Evolutionary conservation across 2,888 invertebrate species (phyloP).

Genomic region (Cinara cedri): DNA sequence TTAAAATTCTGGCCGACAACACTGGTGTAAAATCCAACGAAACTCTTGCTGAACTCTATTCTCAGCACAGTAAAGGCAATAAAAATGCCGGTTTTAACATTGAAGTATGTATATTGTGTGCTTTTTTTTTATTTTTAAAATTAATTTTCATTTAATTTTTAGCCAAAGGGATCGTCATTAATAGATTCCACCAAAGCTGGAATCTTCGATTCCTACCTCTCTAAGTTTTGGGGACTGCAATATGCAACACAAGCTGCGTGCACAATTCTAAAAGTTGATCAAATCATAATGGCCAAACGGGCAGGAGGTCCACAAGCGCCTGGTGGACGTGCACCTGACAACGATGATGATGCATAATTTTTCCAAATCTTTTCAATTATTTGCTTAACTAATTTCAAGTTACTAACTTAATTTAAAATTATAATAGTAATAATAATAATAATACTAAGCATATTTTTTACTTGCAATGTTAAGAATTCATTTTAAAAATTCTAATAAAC

Average conservation of each 20-base stretch:
- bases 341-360: constrained; percentile 68
- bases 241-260: constrained; percentile 93
- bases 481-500: constrained; percentile 55
- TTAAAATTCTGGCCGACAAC: constrained; percentile 92
- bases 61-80: constrained; percentile 90
- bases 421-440: constrained; percentile 47
- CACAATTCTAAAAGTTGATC: constrained; percentile 91
- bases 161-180: constrained; percentile 70
- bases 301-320: constrained; percentile 90
- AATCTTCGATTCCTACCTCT: constrained; percentile 81
- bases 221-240: constrained; percentile 93
- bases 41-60: constrained; percentile 85
- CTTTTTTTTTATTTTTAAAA: neutral
- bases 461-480: constrained; percentile 38
- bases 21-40: constrained; percentile 88
- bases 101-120: constrained; percentile 66
- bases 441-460: constrained; percentile 51
- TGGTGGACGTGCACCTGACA: constrained; percentile 67
- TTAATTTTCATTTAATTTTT: constrained; percentile 56
- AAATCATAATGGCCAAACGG: constrained; percentile 97
- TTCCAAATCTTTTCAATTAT: constrained; percentile 22
- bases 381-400: constrained; percentile 39
- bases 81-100: constrained; percentile 86
- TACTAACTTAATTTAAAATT: constrained; percentile 50
- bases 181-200: constrained; percentile 79